phyloP scores from a whole-genome alignment of 2,888 invertebrate species.

The Subacronicta megacephala region DNA sequence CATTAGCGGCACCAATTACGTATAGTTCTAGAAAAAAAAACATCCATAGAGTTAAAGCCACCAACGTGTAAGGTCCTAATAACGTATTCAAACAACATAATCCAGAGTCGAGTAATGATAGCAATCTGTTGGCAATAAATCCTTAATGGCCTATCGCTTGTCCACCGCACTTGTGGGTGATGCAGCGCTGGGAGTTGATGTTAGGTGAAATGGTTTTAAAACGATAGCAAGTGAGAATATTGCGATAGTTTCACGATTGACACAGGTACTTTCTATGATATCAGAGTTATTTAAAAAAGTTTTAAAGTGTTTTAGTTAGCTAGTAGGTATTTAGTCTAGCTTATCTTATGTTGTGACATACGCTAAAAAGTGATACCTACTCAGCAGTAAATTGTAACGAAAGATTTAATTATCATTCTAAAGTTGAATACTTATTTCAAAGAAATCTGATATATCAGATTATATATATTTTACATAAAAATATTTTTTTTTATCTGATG shows the following conservation, averaged over 20 bases:
- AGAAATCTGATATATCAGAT: no score
- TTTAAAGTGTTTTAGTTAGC: no score
- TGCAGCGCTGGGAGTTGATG: constrained; percentile 56
- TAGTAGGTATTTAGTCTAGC: no score
- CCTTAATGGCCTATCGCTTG: constrained; percentile 83
- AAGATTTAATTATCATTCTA: no score
- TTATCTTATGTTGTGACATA: no score
- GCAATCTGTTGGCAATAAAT: constrained; percentile 86
- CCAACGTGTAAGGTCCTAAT: constrained; percentile 68
- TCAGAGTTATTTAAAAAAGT: no score
- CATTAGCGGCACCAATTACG: constrained; percentile 35
- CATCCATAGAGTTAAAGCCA: constrained; percentile 44
- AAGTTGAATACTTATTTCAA: no score
- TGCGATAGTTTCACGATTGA: not conserved
- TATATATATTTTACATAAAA: no score
- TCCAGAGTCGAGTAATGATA: constrained; percentile 82
- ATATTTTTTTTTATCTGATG: no score
- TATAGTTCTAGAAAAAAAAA: constrained; percentile 44
- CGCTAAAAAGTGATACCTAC: no score
- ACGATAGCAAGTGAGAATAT: constrained; percentile 14
- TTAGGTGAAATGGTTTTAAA: constrained; percentile 41
- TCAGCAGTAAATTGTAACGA: no score
- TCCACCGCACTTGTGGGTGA: constrained; percentile 80
- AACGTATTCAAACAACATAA: constrained; percentile 87
- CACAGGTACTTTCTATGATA: no score